Conservation (phyloP, 37 sponge, comb jelly and placozoan genomes). For the Spongia lamella region DNA sequence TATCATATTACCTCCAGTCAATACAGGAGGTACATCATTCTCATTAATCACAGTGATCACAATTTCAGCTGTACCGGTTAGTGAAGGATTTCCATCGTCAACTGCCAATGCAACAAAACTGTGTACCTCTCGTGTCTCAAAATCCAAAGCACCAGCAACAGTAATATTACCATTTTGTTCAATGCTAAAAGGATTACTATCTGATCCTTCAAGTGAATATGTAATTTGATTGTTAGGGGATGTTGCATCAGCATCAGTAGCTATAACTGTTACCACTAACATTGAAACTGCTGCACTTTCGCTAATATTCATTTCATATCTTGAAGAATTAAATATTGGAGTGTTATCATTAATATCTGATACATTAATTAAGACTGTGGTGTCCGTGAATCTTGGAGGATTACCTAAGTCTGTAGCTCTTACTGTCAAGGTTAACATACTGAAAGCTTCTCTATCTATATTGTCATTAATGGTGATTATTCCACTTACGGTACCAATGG, state of each 20-base stretch:
- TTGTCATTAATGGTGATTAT: constrained; percentile 27
- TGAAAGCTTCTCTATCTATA: not conserved
- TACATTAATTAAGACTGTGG: no score
- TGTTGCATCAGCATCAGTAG: constrained; percentile 56
- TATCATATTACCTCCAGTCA: not conserved
- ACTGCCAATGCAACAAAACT: constrained; percentile 9
- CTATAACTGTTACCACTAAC: constrained; percentile 18
- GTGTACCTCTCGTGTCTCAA: constrained; percentile 33
- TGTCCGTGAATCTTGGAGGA: constrained; percentile 14
- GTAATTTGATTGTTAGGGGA: not conserved
- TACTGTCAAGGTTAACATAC: constrained; percentile 24
- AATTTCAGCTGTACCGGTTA: constrained; percentile 3
- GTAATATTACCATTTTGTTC: not conserved
- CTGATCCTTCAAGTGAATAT: not conserved
- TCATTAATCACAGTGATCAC: constrained; percentile 15
- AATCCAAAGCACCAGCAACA: constrained; percentile 3
- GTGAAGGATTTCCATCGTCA: constrained; percentile 33
- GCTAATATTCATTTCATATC: constrained; percentile 11
- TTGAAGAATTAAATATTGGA: constrained; percentile 44
- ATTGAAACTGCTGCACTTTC: constrained; percentile 3
- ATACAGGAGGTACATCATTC: constrained; percentile 41
- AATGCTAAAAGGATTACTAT: not conserved
- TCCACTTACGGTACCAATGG: constrained; percentile 33
- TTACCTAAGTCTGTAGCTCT: constrained; percentile 46
- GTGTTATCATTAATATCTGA: constrained; percentile 75